Percentiles rank a stretch among this genome's conserved stretches.
Evolutionary conservation across 2,113 vertebrate genomes (phyloP).

Genomic region (Rhea pennata): DNA sequence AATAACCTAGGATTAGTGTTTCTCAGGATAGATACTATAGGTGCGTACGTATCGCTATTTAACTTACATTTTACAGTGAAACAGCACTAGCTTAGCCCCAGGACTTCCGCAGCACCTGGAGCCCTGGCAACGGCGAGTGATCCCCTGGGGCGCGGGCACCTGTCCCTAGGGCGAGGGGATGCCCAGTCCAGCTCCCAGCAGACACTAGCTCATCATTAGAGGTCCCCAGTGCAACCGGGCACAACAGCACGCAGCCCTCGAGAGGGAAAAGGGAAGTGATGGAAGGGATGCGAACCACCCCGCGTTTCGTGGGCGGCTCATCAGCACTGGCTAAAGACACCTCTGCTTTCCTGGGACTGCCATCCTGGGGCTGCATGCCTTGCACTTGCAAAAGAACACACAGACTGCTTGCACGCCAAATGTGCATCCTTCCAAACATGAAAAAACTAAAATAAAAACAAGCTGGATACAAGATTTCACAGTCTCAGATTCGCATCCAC

Average conservation of each 20-base stretch:
- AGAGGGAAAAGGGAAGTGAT: rapidly evolving
- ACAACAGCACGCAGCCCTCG: not conserved
- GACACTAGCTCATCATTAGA: conserved; percentile 43
- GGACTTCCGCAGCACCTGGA: not conserved
- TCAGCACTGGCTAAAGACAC: not conserved
- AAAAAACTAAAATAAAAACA: not conserved
- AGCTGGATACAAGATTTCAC: conserved; percentile 38
- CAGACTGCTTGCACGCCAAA: not conserved
- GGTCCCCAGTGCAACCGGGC: conserved; percentile 10
- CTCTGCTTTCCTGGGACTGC: not conserved
- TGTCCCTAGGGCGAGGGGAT: not conserved
- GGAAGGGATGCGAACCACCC: not conserved
- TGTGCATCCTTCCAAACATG: not conserved
- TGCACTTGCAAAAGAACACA: not conserved
- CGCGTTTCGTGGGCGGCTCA: not conserved
- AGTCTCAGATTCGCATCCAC: not conserved
- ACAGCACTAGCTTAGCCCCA: not conserved
- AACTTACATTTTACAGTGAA: not conserved
- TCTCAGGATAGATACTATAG: not conserved
- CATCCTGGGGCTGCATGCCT: not conserved
- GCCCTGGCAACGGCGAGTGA: rapidly evolving
- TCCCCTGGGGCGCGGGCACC: too few species aligned
- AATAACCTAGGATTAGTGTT: conserved; percentile 21
- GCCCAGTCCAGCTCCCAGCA: not conserved
- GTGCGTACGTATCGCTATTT: not conserved